Percentiles rank a stretch among this genome's conserved stretches.
Evolutionary conservation across 2,113 vertebrate species (phyloP).

Genomic region (Ceyx margarethae): DNA sequence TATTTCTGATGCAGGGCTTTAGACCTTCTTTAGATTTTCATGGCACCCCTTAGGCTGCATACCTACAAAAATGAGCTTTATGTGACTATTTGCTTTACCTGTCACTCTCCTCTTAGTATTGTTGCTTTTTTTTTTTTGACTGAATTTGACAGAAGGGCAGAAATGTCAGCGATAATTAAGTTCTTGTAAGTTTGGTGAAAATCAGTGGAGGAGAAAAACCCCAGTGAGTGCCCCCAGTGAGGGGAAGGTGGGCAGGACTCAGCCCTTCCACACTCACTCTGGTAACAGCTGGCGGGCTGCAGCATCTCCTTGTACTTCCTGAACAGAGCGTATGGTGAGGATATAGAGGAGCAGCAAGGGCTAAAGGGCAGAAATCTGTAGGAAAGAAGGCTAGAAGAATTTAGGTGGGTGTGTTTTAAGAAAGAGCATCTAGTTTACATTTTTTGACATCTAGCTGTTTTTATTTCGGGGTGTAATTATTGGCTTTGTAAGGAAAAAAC

Average conservation of each 20-base stretch:
- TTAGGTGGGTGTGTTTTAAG: background rate
- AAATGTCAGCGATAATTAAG: background rate
- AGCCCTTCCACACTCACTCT: background rate
- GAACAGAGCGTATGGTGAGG: background rate
- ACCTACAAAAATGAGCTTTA: background rate
- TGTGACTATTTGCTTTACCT: background rate
- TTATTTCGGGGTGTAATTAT: background rate
- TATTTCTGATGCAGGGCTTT: background rate
- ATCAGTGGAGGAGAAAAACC: background rate
- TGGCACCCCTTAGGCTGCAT: background rate
- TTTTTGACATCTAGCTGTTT: background rate
- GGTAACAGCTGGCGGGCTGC: constrained; percentile 29
- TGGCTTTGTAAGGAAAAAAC: constrained; percentile 1
- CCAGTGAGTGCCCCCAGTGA: background rate
- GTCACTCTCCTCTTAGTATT: background rate
- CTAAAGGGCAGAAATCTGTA: constrained; percentile 30
- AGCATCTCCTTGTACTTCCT: background rate
- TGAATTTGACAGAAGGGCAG: background rate
- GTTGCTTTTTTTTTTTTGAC: background rate
- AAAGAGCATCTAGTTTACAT: background rate
- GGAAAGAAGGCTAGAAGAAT: background rate
- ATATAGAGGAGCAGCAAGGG: constrained; percentile 15
- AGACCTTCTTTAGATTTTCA: background rate
- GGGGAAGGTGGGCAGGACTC: background rate
- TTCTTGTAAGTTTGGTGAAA: constrained; percentile 11